Evolutionary conservation across 2,113 vertebrate genomes (phyloP), one percentile per base, ranked within the genome.

Genomic region (Geococcyx californianus): DNA sequence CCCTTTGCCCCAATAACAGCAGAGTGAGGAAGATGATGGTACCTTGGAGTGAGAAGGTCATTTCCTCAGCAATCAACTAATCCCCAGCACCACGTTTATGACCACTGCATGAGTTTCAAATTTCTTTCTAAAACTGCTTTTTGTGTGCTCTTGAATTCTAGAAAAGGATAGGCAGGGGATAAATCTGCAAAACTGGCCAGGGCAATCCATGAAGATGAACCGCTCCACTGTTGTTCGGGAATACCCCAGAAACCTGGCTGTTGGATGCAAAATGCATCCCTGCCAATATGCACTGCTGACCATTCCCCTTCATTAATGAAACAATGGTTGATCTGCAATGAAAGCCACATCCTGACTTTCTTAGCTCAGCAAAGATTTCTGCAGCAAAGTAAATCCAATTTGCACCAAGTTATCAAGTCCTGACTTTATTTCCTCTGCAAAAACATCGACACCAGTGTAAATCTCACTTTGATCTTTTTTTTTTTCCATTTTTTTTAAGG

Each of bases 281-380:
- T 70, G n/a, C 4, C 47, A 59, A 77, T 1, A 0, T 45, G 26
- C 21, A 19, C 55, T 51, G 62, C 44, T 76, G 66, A 82, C 17
- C 24, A 47, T 75, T 73, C 73, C 54, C 42, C 28, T 72, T 38
- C 42, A 17, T 64, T 66, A 68, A 52, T 25, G 56, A 70, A 90
- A 77, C 68, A 84, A 87, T 24, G n/a, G 47, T 11, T 91, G 52
- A 66, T 78, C 44, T 90, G 52, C 60, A 87, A 31, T 54, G 77
- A 86, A 86, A 72, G 45, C 66, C 83, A 92, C 83, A 91, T 84
- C 73, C 89, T 87, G 73, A 87, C 49, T 83, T 84, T 69, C 58
- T 81, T 81, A 86, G 51, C 29, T 87, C 49, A 75, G 86, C 36
- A 62, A 78, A 83, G 44, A 82, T 49, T 68, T 87, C 62, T 85